A percentile compares a stretch with the other conserved stretches of the same genome.
Evolutionary conservation across 1,140 invertebrate genomes (phyloP).

Genomic region (Teleopsis dalmanni): DNA sequence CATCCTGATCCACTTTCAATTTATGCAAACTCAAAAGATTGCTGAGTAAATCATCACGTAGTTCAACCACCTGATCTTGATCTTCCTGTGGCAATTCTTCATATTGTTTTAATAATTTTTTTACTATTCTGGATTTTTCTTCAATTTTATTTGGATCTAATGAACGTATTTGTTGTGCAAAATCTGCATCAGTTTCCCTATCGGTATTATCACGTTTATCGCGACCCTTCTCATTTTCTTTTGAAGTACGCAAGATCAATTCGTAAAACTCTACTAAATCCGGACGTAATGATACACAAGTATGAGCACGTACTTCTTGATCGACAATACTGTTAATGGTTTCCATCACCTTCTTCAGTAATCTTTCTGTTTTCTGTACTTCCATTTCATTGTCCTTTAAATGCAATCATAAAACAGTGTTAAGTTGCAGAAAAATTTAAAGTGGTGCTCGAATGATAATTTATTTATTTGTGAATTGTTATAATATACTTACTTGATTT

Average conservation of each 20-base stretch:
- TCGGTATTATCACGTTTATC: slow-evolving; percentile 22
- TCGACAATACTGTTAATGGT: slow-evolving; percentile 32
- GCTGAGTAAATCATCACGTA: slow-evolving; percentile 27
- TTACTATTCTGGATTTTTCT: slow-evolving; percentile 27
- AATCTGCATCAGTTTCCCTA: slow-evolving; percentile 13
- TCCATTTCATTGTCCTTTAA: neutral
- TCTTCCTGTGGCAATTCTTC: slow-evolving; percentile 26
- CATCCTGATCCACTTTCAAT: slow-evolving; percentile 9
- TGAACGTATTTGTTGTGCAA: slow-evolving; percentile 15
- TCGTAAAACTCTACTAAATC: slow-evolving; percentile 32
- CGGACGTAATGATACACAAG: slow-evolving; percentile 26
- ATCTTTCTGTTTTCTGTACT: slow-evolving; percentile 21
- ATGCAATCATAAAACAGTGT: neutral
- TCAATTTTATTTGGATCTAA: slow-evolving; percentile 22
- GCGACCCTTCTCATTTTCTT: slow-evolving; percentile 22
- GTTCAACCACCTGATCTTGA: slow-evolving; percentile 13
- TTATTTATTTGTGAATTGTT: neutral
- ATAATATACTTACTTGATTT: slow-evolving; percentile 2
- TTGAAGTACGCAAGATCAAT: slow-evolving; percentile 18
- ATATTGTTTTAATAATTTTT: slow-evolving; percentile 30
- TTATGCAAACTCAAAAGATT: slow-evolving; percentile 22
- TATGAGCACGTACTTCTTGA: slow-evolving; percentile 19
- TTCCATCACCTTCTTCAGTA: slow-evolving; percentile 24
- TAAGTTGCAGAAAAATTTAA: neutral
- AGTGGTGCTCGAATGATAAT: neutral